A percentile compares a stretch with the other conserved stretches of the same genome.
Conservation (phyloP, 2,888 invertebrate genomes). For the Tetropium fuscum region DNA sequence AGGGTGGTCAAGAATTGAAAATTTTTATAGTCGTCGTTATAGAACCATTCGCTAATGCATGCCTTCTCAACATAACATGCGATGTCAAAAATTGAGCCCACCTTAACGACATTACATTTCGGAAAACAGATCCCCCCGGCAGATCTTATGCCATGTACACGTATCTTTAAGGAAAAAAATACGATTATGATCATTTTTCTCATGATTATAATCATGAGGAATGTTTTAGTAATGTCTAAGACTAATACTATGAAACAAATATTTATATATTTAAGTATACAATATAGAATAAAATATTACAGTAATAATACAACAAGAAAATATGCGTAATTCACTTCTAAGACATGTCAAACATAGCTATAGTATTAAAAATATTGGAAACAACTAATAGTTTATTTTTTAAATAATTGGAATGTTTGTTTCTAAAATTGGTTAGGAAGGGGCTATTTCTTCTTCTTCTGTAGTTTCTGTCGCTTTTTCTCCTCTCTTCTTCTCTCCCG, state of each 20-base stretch:
- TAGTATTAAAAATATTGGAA: constrained; percentile 15
- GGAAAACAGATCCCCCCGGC: too few species aligned
- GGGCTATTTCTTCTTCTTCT: constrained; percentile 81
- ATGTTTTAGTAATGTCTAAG: too few species aligned
- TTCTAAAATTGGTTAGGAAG: not conserved
- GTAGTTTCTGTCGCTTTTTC: constrained; percentile 82
- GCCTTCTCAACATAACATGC: too few species aligned
- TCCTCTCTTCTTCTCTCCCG: constrained; percentile 83
- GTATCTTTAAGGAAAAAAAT: too few species aligned
- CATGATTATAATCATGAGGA: not conserved
- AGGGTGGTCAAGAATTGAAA: too few species aligned
- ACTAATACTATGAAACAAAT: not conserved
- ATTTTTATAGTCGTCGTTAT: too few species aligned
- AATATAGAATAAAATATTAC: constrained; percentile 40
- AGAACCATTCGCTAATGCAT: too few species aligned
- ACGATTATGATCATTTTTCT: too few species aligned
- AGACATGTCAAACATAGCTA: constrained; percentile 16
- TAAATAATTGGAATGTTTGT: constrained; percentile 34
- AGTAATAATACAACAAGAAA: constrained; percentile 35
- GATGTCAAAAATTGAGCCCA: too few species aligned
- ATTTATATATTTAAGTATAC: constrained; percentile 35
- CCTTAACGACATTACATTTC: too few species aligned
- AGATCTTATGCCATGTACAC: too few species aligned
- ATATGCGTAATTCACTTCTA: constrained; percentile 14
- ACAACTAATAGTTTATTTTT: constrained; percentile 17